Base-by-base conservation (phyloP, 1,140 invertebrate species). In the Bombus fervidus region DNA sequence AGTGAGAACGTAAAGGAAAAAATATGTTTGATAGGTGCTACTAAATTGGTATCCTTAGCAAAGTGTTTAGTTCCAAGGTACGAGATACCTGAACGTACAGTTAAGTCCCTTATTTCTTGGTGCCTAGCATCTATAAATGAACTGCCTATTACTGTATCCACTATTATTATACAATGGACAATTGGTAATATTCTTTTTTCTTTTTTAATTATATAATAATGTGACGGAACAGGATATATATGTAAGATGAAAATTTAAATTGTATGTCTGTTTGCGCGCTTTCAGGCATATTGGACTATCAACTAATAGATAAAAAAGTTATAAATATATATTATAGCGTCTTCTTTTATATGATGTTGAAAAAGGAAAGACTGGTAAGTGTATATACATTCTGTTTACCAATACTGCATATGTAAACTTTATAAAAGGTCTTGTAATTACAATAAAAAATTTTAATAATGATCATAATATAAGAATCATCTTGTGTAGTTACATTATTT, bases 311-410 rank as follows among this genome's bases (percentile, higher is more conserved):
- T 84, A 92, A 85, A 87, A 90, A 91, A 81, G 78, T 78, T 28
- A 87, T 95, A 57, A 92, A 91, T 84, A 91, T 90, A 57, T 95
- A 93, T 88, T 95, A 95, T 75, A 91, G 93, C 68, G 57, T 89
- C 37, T 93, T 94, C 25, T 95, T 95, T 80, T 89, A 77, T 71
- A 47, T 75, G 18, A 87, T 95, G 81, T 41, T 93, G 12, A 92
- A 92, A 34, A 85, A 91, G 59, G 84, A 90, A 64, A 92, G 82
- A 92, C 28, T 94, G 71, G 94, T 94, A 91, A 90, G 47, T 0
- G 47, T 22, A 18, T 53, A 22, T 5, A 72, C 81, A 68, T 79
- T 28, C 28, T 13, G 80, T 83, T 25, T 66, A 15, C 1, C 2
- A 22, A 43, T 28, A 31, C 31, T 43, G 2, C 64, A 0, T 53